Base-by-base conservation (phyloP, 1,140 invertebrate species). In the Ericerus pela region DNA sequence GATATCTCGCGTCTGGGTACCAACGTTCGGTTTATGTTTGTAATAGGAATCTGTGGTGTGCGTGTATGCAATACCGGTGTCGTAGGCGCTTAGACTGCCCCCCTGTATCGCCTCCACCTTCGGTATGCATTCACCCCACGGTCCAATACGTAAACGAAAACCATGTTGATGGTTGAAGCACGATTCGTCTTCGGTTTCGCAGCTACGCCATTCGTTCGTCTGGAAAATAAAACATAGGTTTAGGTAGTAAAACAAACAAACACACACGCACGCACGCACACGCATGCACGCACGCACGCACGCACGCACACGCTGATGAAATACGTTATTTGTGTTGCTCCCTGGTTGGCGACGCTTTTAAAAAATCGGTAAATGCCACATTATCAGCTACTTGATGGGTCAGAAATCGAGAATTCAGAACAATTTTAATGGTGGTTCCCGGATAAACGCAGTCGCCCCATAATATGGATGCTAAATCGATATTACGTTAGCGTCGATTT, bases 11-110 rank as follows among this genome's bases (percentile, higher is more conserved):
- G 58, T 60, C 52, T 69, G 69, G 24, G 64, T 65, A 26, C 69
- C 69, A n/a, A 71, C 66, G 54, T 69, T 65, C 8, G 67, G 66
- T 63, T 66, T 64, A 31, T 67, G 62, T 57, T 65, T 65, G 52
- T 65, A 65, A 38, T 61, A 66, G 22, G 62, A 65, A 51, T 66
- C 65, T 12, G 62, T 55, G 4, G 43, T 38, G 56, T 57, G 26
- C 51, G 20, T 29, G 26, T 33, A 37, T 36, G 29, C 10, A 6
- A 51, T 29, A 20, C 29, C n/a, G 20, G 14, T 53, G 54, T 51
- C 41, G 24, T 33, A 37, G 10, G 54, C 36, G n/a, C 53, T 36
- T 24, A 52, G 31, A 14, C 16, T 26, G 16, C 22, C 27, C n/a
- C 37, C 47, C 16, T 58, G 56, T 30, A 30, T 31, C 4, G 27